phyloP scores from a whole-genome alignment of 1,140 invertebrate species.

The Bombus pyrosoma region DNA sequence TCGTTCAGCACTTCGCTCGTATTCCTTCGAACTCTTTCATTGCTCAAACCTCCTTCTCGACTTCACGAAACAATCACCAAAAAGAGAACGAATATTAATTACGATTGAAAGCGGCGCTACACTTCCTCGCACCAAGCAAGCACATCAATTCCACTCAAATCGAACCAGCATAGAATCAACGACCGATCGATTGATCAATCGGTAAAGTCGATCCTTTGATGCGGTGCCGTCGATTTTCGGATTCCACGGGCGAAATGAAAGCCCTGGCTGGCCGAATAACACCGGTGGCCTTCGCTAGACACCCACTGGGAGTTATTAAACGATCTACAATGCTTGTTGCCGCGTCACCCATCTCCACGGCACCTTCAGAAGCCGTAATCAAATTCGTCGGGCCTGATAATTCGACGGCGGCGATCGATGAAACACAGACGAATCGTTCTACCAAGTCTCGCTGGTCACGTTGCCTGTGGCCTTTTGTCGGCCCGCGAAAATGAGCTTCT shows the following conservation, averaged over 20 bases:
- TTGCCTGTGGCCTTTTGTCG: constrained; percentile 11
- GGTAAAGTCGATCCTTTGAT: constrained; percentile 44
- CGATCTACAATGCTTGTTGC: constrained; percentile 70
- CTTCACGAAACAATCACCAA: background rate
- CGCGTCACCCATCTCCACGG: constrained; percentile 68
- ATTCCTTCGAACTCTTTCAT: background rate
- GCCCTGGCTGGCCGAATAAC: constrained; percentile 59
- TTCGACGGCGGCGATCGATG: constrained; percentile 47
- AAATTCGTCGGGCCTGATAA: constrained; percentile 66
- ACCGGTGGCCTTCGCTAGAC: constrained; percentile 69
- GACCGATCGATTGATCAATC: constrained; percentile 39
- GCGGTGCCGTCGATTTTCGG: constrained; percentile 52
- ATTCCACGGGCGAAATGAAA: constrained; percentile 59
- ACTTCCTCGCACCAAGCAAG: background rate
- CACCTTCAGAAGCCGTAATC: constrained; percentile 71
- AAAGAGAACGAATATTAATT: constrained; percentile 20
- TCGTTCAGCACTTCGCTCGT: background rate
- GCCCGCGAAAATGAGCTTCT: constrained; percentile 36
- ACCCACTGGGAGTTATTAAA: constrained; percentile 71
- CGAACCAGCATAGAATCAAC: constrained; percentile 29
- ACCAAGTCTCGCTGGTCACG: constrained; percentile 25
- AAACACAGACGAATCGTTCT: constrained; percentile 17
- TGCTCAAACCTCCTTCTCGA: too few relatives aligned
- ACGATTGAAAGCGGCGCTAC: constrained; percentile 5
- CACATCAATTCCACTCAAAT: constrained; percentile 41